These are phyloP conservation scores for Drosophila niveifrons DNA, from an alignment of 2,888 invertebrate genomes.

Conservation along the genomic window DNA sequence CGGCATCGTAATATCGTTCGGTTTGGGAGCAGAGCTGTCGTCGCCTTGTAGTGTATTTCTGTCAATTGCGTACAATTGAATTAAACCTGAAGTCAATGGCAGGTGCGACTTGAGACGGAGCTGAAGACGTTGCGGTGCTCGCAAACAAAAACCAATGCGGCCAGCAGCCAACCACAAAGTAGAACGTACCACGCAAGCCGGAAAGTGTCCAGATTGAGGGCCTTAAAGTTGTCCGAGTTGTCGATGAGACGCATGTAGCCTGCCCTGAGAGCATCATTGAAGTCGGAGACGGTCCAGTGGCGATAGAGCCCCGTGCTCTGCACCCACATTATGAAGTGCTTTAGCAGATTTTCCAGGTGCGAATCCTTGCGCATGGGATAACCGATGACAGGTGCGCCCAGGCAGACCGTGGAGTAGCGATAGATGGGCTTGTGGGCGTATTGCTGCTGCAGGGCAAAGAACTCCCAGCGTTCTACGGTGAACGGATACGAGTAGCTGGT, in stretches of 20 bases:
- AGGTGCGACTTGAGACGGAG: conserved; percentile 37
- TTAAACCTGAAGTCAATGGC: conserved; percentile 68
- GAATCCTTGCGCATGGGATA: conserved; percentile 71
- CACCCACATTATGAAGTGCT: conserved; percentile 67
- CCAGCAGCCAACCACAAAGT: conserved; percentile 53
- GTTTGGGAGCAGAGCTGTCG: conserved; percentile 33
- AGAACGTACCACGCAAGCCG: conserved; percentile 61
- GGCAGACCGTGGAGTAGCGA: conserved; percentile 72
- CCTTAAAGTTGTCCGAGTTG: conserved; percentile 61
- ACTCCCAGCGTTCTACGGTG: conserved; percentile 77
- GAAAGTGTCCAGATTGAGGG: conserved; percentile 68
- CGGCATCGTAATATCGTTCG: conserved; percentile 52
- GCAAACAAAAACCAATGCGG: conserved; percentile 42
- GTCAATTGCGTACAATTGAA: conserved; percentile 75
- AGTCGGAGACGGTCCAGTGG: conserved; percentile 65
- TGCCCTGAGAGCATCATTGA: conserved; percentile 58
- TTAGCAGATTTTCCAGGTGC: conserved; percentile 63
- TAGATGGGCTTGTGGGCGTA: conserved; percentile 75
- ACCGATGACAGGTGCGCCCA: conserved; percentile 73
- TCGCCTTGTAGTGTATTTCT: conserved; percentile 62
- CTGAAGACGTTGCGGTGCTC: conserved; percentile 23
- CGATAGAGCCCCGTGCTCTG: conserved; percentile 63
- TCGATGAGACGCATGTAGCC: conserved; percentile 72
- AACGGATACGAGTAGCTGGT: conserved; percentile 71
- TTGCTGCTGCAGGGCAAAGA: conserved; percentile 76